Evolutionary conservation across 2,797 vertebrate species (phyloP).

Genomic region (Parotocinclus haroldoi): DNA sequence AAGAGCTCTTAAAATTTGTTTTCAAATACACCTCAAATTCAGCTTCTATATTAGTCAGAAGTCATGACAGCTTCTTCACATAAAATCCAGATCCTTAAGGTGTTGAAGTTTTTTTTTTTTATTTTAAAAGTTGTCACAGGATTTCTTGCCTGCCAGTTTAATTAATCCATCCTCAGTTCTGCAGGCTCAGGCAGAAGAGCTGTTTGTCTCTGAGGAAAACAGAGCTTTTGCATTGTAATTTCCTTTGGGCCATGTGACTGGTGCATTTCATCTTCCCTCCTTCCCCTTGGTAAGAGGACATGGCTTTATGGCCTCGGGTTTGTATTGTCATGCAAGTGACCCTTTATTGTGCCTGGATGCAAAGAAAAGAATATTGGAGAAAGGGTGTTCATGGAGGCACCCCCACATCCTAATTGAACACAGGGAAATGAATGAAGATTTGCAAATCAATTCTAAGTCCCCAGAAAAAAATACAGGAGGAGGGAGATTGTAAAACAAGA

Average conservation of each 20-base stretch:
- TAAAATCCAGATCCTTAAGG: slow-evolving; percentile 27
- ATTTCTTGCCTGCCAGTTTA: slow-evolving; percentile 34
- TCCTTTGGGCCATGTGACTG: slow-evolving; percentile 57
- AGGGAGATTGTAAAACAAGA: slow-evolving; percentile 66
- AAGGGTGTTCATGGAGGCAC: slow-evolving; percentile 38
- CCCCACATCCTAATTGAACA: slow-evolving; percentile 61
- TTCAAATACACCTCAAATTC: slow-evolving; percentile 16
- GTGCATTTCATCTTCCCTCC: slow-evolving; percentile 54
- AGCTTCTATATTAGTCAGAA: slow-evolving; percentile 8
- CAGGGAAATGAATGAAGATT: slow-evolving; percentile 66
- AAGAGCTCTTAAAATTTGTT: slow-evolving; percentile 27
- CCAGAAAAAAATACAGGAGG: slow-evolving; percentile 46
- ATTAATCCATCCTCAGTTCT: slow-evolving; percentile 38
- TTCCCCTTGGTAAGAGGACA: slow-evolving; percentile 56
- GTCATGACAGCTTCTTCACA: slow-evolving; percentile 34
- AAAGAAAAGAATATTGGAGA: slow-evolving; percentile 55
- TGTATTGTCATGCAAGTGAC: slow-evolving; percentile 69
- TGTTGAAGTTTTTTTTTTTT: slow-evolving; percentile 25
- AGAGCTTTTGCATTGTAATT: slow-evolving; percentile 54
- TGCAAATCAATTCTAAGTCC: slow-evolving; percentile 74
- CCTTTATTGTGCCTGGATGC: slow-evolving; percentile 60
- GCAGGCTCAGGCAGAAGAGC: slow-evolving; percentile 37
- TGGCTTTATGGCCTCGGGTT: slow-evolving; percentile 60
- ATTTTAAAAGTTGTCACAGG: slow-evolving; percentile 31
- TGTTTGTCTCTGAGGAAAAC: slow-evolving; percentile 44